Conservation (phyloP, 2,888 invertebrate species). For the Trissolcus japonicus region DNA sequence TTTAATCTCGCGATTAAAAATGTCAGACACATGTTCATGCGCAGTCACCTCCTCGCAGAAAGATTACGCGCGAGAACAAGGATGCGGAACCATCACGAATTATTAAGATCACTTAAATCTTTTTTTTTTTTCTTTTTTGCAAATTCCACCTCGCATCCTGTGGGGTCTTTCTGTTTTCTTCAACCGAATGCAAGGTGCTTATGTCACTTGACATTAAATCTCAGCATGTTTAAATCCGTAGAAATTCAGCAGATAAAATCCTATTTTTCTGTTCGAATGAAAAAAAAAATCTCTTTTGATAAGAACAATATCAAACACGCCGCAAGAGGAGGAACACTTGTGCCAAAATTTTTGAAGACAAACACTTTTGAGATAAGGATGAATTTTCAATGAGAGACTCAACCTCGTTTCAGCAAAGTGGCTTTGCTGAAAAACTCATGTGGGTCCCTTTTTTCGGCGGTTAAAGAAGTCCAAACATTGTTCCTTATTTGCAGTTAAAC, state of each 20-base stretch:
- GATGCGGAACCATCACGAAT: constrained; percentile 57
- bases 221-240: not conserved
- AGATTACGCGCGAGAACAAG: constrained; percentile 64
- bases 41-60: constrained; percentile 59
- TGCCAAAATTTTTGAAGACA: not conserved
- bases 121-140: constrained; percentile 29
- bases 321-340: too few species aligned
- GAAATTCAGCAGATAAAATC: not conserved
- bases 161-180: constrained; percentile 40
- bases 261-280: too few species aligned
- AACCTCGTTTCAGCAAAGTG: not conserved
- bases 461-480: constrained; percentile 38
- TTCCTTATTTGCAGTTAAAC: constrained; percentile 45
- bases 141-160: constrained; percentile 26
- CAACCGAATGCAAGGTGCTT: constrained; percentile 11
- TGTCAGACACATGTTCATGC: constrained; percentile 74
- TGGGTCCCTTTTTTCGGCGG: constrained; percentile 10
- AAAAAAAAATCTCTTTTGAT: too few species aligned
- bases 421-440: constrained; percentile 8
- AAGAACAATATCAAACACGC: too few species aligned
- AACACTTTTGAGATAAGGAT: not conserved
- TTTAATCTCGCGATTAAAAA: constrained; percentile 75
- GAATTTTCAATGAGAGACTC: not conserved
- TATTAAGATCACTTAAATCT: constrained; percentile 45
- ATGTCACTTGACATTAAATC: constrained; percentile 14